Evolutionary conservation across 1,140 invertebrate genomes (phyloP), one percentile per base, ranked within the genome.

Genomic region (Oryctes rhinoceros): DNA sequence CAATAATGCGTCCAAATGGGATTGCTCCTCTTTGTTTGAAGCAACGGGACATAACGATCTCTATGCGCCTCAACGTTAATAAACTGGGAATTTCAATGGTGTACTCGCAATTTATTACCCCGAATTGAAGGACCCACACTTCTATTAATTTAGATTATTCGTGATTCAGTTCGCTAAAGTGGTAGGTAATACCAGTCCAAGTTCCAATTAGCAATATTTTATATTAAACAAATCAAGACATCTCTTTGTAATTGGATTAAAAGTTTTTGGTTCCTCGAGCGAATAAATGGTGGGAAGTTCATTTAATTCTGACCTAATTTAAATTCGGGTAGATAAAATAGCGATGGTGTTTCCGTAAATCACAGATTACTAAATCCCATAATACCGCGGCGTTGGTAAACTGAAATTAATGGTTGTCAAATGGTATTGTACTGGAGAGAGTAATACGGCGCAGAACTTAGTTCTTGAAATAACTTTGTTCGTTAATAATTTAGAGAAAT

Each of bases 271-370:
- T 18, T 59, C 4, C n/a, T 59, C 18, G 15, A n/a, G 53, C 13
- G 18, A 6, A 59, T 18, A 59, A 59, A 59, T 59, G n/a, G n/a
- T 10, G 9, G 15, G 18, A 13, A 18, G 18, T 59, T 59, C 15
- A 59, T 59, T 59, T 59, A 44, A 44, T 59, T 59, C 53, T 59
- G 3, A n/a, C n/a, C 18, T 59, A 59, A 59, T 59, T 59, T 59
- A 59, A 59, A 59, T 59, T 18, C n/a, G 53, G 3, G 53, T 7
- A n/a, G 53, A 53, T 13, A 53, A 53, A 59, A n/a, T 18, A 59
- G 53, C 5, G 7, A 6, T 59, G n/a, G n/a, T 4, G 18, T 18
- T 59, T 18, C n/a, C 53, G 53, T 59, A 18, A 59, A 59, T 59
- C 53, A 59, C 15, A 59, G 18, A 59, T 59, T 59, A n/a, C n/a